Evolutionary conservation across 1,140 invertebrate genomes (phyloP), one percentile per base, ranked within the genome.

Genomic region (Drosophila ficusphila): DNA sequence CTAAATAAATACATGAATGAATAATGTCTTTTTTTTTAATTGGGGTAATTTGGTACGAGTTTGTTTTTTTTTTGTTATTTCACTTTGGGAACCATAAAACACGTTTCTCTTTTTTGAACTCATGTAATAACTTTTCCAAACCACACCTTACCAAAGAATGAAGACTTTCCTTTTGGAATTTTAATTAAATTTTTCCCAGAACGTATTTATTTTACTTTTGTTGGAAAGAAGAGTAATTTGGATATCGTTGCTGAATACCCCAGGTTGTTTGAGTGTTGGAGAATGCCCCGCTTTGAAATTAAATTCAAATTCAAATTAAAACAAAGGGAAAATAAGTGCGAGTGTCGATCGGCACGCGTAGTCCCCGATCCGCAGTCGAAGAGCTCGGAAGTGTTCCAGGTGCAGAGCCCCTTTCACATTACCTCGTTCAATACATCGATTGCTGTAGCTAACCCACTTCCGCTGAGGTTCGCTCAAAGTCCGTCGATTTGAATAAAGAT

Each of bases 1-100:
- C 76, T 69, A 76, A 79, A 88, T 89, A 75, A 77, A 86, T 52
- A 73, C 14, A 65, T 57, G 42, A 54, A 74, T 41, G 61, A 67
- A 51, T 67, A 52, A 67, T 41, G 27, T 25, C 36, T 7, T 16
- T 38, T 58, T 21, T 51, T 21, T 31, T 34, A 3, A 33, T 8
- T 29, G 0, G 8, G 39, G 0, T 21, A 44, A 14, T 49, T 4
- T 14, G 6, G n/a, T 9, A 41, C 12, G 9, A 14, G 8, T n/a
- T 47, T 6, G n/a, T 1, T 14, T 31, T 49, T 14, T 9, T 18
- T 16, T 11, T 3, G 3, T 3, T 31, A 3, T 12, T 53, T 18
- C 5, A 25, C 3, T 25, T 51, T n/a, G 1, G 14, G 7, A 18
- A 9, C 14, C 14, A 38, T 18, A 38, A 31, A 31, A 31, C 11